Evolutionary conservation across 2,888 invertebrate genomes (phyloP).

Genomic region (Molanna angustata): DNA sequence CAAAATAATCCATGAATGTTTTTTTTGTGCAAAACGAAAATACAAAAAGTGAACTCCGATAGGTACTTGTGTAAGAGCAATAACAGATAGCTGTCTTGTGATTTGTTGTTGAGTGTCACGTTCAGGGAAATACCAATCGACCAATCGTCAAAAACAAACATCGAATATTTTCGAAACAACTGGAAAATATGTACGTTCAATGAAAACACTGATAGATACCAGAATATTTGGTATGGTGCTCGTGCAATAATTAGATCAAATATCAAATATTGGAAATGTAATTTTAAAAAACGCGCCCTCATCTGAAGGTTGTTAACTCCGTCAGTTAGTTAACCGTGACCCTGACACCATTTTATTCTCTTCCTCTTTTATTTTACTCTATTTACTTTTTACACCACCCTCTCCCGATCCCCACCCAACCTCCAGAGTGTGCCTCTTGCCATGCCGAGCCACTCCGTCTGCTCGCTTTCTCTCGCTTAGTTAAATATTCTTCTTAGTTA

Average conservation of each 20-base stretch:
- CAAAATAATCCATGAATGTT: too few species aligned
- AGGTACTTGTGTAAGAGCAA: too few species aligned
- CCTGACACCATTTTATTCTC: slow-evolving; percentile 30
- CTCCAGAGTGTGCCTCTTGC: too few species aligned
- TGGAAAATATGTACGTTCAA: background rate
- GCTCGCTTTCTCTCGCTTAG: slow-evolving; percentile 29
- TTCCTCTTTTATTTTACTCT: slow-evolving; percentile 24
- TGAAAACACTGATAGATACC: too few species aligned
- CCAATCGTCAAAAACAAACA: background rate
- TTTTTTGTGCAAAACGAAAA: too few species aligned
- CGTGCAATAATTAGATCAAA: background rate
- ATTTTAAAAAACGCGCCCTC: slow-evolving; percentile 12
- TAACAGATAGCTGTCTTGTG: too few species aligned
- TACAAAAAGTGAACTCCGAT: too few species aligned
- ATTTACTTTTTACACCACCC: slow-evolving; percentile 25
- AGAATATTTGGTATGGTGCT: too few species aligned
- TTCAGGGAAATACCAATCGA: too few species aligned
- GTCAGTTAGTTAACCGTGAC: slow-evolving; percentile 32
- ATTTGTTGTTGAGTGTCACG: too few species aligned
- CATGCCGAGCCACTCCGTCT: too few species aligned
- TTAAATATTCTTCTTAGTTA: slow-evolving; percentile 34
- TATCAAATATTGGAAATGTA: background rate
- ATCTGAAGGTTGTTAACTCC: slow-evolving; percentile 28
- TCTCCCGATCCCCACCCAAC: slow-evolving; percentile 10
- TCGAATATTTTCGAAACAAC: background rate